Evolutionary conservation across 2,888 invertebrate species (phyloP), one percentile per base, ranked within the genome.

Genomic region (Tillus elongatus): DNA sequence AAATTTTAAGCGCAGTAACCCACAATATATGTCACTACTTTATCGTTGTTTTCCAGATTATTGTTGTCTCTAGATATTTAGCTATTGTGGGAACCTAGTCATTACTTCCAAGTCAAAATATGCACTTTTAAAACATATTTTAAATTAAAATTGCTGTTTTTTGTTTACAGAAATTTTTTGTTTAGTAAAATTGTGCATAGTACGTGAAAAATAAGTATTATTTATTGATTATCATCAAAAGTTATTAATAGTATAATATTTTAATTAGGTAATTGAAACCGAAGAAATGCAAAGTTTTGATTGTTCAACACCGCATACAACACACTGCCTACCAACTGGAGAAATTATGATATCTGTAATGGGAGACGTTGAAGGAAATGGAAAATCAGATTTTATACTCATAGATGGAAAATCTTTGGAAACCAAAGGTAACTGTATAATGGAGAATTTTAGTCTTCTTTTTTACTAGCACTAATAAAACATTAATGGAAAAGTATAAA

Each of bases 311-410:
- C 92, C 91, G 0, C 97, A 97, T 58, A 95, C 97, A 1, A 71
- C 88, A 2, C 97, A 98, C 64, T 97, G 97, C 63, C 70, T 96
- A 45, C 86, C 91, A 11, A 77, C 76, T 49, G 96, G 96, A 1
- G 84, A 93, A 57, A 80, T 97, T 43, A 89, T 97, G 85, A 91
- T 98, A 55, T 93, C 93, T 3, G 82, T 83, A 8, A 79, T 97
- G 80, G 97, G 95, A 9, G 89, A 92, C 66, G 74, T 73, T 15
- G 68, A 86, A n/a, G 91, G 85, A 36, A 77, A 89, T 52, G 84
- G 75, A 10, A 80, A 83, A 63, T 89, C 92, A 27, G 87, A 91
- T 47, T 97, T 92, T 57, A 68, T 95, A 35, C 70, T 92, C 43
- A 72, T 97, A 49, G 91, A 96, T 66, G 77, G 83, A 11, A 74